Conservation (phyloP, 2,888 invertebrate genomes). For the Podotricha telesiphe region DNA sequence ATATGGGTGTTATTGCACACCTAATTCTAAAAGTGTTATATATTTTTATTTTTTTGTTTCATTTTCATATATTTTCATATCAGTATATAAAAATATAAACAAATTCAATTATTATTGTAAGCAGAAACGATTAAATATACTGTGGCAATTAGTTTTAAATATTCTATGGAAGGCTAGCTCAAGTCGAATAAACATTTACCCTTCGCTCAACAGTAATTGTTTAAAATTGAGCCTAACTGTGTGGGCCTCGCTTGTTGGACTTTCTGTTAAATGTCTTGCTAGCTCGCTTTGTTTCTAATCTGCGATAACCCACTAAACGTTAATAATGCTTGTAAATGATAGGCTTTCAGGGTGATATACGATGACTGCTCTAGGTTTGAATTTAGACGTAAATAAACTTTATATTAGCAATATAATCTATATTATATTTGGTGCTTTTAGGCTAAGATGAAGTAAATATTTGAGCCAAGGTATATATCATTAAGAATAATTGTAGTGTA, state of each 20-base stretch:
- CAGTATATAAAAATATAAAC: not conserved
- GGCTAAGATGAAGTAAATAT: conserved; percentile 1
- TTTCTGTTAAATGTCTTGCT: conserved; percentile 58
- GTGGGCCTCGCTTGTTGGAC: conserved; percentile 75
- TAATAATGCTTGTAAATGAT: conserved; percentile 42
- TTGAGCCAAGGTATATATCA: not conserved
- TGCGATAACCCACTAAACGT: conserved; percentile 63
- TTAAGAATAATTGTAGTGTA: not conserved
- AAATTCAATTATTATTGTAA: not conserved
- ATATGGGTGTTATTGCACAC: too few relatives aligned
- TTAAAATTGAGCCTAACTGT: conserved; percentile 84
- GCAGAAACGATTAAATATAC: not conserved
- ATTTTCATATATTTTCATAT: not conserved
- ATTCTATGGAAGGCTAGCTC: conserved; percentile 54
- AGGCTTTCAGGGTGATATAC: conserved; percentile 38
- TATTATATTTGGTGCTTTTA: conserved; percentile 19
- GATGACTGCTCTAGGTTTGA: conserved; percentile 22
- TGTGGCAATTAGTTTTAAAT: not conserved
- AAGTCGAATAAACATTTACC: conserved; percentile 84
- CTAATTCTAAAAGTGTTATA: too few relatives aligned
- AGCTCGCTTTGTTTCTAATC: conserved; percentile 64
- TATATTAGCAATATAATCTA: conserved; percentile 17
- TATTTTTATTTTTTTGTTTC: too few relatives aligned
- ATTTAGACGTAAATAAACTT: conserved; percentile 24
- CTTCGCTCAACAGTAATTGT: conserved; percentile 82